Conservation (phyloP, 2,888 invertebrate genomes). For the Leistus spinibarbis region DNA sequence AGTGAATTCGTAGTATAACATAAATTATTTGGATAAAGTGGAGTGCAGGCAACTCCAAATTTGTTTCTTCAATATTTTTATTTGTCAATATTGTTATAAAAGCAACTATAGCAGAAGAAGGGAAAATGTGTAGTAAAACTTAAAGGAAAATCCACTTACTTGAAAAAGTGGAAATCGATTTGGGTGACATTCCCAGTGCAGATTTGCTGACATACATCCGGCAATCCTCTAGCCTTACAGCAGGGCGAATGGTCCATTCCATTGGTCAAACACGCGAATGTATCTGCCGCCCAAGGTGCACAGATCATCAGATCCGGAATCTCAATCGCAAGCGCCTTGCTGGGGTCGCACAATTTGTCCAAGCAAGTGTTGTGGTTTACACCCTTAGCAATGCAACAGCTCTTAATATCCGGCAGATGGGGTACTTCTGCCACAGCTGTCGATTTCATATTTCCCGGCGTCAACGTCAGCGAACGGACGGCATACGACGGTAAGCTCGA, state of each 20-base stretch:
- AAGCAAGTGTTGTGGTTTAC: conserved; percentile 77
- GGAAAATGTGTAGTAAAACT: not conserved
- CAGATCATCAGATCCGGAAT: conserved; percentile 87
- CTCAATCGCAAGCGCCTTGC: conserved; percentile 56
- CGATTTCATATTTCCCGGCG: conserved; percentile 67
- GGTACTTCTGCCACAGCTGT: conserved; percentile 67
- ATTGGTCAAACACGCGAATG: conserved; percentile 80
- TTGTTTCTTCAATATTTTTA: no score
- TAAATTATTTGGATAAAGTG: no score
- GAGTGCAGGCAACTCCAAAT: no score
- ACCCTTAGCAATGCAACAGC: conserved; percentile 42
- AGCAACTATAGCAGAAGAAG: not conserved
- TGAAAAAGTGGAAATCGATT: conserved; percentile 81
- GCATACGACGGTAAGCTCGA: conserved; percentile 77
- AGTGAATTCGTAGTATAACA: no score
- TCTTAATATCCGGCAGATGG: conserved; percentile 71
- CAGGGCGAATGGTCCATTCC: conserved; percentile 83
- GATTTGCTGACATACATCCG: conserved; percentile 74
- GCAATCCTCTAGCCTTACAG: conserved; percentile 76
- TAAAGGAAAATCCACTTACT: conserved; percentile 61
- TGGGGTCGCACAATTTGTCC: conserved; percentile 80
- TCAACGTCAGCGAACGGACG: conserved; percentile 73
- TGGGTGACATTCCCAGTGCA: conserved; percentile 81
- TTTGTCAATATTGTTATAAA: no score
- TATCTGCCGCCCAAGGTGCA: conserved; percentile 84